Conservation (phyloP, 1,140 invertebrate species). For the Eriocheir sinensis region DNA sequence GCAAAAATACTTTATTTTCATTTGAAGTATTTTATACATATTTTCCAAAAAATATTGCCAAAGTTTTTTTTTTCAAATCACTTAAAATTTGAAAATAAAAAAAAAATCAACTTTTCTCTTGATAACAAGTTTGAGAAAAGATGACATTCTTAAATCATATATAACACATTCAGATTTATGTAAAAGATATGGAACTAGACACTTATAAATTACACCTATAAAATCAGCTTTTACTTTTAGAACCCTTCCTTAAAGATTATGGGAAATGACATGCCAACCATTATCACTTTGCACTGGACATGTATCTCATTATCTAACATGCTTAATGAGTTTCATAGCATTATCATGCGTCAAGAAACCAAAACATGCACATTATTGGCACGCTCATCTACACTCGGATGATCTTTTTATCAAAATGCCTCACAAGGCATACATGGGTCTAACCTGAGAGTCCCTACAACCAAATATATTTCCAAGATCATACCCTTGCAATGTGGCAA, state of each 20-base stretch:
- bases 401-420: neutral
- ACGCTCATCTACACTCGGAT: slow-evolving; percentile 7
- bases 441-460: neutral
- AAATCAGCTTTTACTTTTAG: too few relatives aligned
- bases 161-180: too few relatives aligned
- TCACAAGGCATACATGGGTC: neutral
- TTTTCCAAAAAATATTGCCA: too few relatives aligned
- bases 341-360: slow-evolving; percentile 20
- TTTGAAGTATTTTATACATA: too few relatives aligned
- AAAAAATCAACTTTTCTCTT: too few relatives aligned
- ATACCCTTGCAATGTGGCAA: slow-evolving; percentile 30
- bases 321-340: neutral
- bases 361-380: neutral
- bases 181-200: too few relatives aligned
- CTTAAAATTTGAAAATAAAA: too few relatives aligned
- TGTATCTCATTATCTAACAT: slow-evolving; percentile 34
- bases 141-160: too few relatives aligned
- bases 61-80: too few relatives aligned
- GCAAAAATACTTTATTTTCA: too few relatives aligned
- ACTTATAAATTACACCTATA: too few relatives aligned
- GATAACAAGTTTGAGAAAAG: too few relatives aligned
- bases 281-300: slow-evolving; percentile 18
- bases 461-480: slow-evolving; percentile 46
- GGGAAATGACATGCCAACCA: neutral
- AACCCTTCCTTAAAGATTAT: neutral